Evolutionary conservation across 2,113 vertebrate species (phyloP).

Genomic region (Ramphastos sulfuratus): DNA sequence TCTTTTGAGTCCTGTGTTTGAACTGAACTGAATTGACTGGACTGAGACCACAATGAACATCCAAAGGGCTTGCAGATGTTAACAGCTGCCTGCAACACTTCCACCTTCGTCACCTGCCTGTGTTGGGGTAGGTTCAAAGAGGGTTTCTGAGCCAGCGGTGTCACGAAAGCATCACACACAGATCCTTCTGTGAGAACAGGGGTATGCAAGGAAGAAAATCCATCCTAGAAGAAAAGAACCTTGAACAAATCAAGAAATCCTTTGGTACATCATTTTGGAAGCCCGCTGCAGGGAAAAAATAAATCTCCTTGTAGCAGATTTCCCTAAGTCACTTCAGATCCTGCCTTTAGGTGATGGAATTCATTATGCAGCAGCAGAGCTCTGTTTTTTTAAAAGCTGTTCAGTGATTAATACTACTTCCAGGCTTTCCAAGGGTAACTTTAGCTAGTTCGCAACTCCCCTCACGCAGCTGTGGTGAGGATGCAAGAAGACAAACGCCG

Average conservation of each 20-base stretch:
- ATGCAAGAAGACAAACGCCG: not conserved
- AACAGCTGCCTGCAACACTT: accelerated
- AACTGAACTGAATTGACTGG: not conserved
- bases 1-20: accelerated
- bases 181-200: not conserved
- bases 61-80: no score
- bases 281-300: not conserved
- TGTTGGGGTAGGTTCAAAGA: accelerated
- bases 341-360: not conserved
- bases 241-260: not conserved
- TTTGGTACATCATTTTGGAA: not conserved
- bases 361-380: not conserved
- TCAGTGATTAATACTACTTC: not conserved
- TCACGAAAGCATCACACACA: accelerated
- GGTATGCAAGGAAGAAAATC: not conserved
- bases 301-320: not conserved
- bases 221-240: not conserved
- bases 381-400: not conserved
- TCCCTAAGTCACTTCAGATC: not conserved
- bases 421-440: not conserved
- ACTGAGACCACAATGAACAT: not conserved
- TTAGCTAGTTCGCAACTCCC: not conserved
- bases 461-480: not conserved
- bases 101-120: accelerated
- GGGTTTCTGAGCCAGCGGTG: accelerated